Conservation (phyloP, 1,140 invertebrate species). For the Euura saliciscinereae region DNA sequence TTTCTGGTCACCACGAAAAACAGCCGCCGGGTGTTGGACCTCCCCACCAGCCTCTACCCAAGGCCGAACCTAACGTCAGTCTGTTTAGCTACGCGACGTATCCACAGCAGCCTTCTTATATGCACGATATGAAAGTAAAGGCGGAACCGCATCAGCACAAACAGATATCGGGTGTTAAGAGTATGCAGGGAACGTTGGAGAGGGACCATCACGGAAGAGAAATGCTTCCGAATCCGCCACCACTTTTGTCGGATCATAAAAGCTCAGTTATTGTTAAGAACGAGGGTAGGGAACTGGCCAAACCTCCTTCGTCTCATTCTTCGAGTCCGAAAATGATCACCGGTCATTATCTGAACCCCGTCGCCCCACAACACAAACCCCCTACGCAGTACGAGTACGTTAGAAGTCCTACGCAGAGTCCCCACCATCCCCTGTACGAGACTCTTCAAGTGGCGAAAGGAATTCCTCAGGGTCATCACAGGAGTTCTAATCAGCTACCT, state of each 20-base stretch:
- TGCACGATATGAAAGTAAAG: constrained; percentile 60
- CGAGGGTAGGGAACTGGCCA: constrained; percentile 68
- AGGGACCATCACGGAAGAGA: constrained; percentile 62
- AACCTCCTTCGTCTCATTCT: constrained; percentile 65
- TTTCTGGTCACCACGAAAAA: constrained; percentile 61
- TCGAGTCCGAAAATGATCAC: constrained; percentile 69
- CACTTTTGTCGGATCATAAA: constrained; percentile 70
- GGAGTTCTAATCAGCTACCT: constrained; percentile 41
- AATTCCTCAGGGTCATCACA: constrained; percentile 37
- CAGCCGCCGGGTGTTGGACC: constrained; percentile 44
- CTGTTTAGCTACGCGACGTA: constrained; percentile 73
- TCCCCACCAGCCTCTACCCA: constrained; percentile 65
- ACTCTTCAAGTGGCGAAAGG: constrained; percentile 42
- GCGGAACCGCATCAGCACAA: constrained; percentile 49
- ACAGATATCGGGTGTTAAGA: constrained; percentile 45
- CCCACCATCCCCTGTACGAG: constrained; percentile 57
- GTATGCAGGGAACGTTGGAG: constrained; percentile 49
- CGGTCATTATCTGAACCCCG: constrained; percentile 63
- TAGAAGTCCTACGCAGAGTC: constrained; percentile 63
- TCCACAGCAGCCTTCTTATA: constrained; percentile 59
- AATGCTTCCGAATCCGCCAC: constrained; percentile 65
- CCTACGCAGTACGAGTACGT: constrained; percentile 59
- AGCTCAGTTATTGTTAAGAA: constrained; percentile 82
- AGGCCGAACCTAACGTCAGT: constrained; percentile 77
- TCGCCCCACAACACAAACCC: constrained; percentile 47